Conservation (phyloP, 2,888 invertebrate genomes). For the Pyrgus malvae region DNA sequence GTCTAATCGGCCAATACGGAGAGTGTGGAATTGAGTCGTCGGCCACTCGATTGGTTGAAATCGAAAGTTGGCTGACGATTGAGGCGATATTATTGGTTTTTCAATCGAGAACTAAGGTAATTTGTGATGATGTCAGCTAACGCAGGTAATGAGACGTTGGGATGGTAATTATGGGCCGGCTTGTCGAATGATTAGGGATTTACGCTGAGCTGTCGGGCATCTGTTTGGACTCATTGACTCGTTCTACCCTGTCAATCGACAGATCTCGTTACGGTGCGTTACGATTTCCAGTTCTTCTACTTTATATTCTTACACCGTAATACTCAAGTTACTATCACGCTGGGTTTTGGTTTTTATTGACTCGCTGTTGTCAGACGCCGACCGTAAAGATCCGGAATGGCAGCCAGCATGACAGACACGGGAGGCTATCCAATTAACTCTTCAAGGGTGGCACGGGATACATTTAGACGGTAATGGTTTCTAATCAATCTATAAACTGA, state of each 20-base stretch:
- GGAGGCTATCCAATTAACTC: slow-evolving; percentile 20
- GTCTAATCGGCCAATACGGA: slow-evolving; percentile 39
- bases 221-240: slow-evolving; percentile 17
- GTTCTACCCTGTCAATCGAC: slow-evolving; percentile 10
- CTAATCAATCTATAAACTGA: slow-evolving; percentile 14
- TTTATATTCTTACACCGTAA: slow-evolving; percentile 26
- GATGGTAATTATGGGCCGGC: slow-evolving; percentile 35
- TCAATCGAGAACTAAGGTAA: slow-evolving; percentile 36
- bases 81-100: slow-evolving; percentile 44
- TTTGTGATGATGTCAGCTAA: slow-evolving; percentile 24
- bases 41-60: slow-evolving; percentile 49
- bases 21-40: slow-evolving; percentile 47
- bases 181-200: slow-evolving; percentile 7
- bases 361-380: not conserved
- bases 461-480: slow-evolving; percentile 15
- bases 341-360: slow-evolving; percentile 17
- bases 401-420: slow-evolving; percentile 16
- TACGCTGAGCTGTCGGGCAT: slow-evolving; percentile 13
- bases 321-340: slow-evolving; percentile 14
- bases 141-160: slow-evolving; percentile 43
- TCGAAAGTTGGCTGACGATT: slow-evolving; percentile 51
- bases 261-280: slow-evolving; percentile 20
- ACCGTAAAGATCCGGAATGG: slow-evolving; percentile 19
- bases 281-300: slow-evolving; percentile 19
- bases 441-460: slow-evolving; percentile 16